Percentiles rank a stretch among this genome's conserved stretches.
Evolutionary conservation across 2,113 vertebrate species (phyloP).

Genomic region (Limnothrissa miodon): DNA sequence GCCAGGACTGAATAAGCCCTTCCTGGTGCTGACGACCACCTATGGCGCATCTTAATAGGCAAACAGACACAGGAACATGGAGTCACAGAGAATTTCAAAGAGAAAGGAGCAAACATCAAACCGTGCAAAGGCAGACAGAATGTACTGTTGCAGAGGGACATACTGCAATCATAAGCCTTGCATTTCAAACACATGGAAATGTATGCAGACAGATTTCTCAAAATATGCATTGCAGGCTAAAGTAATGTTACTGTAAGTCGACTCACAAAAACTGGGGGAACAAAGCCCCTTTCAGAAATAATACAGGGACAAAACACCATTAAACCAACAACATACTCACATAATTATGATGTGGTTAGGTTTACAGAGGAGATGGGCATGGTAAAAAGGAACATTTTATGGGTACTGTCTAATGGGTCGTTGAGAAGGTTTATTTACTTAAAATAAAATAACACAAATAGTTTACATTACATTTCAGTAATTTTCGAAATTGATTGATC

Average conservation of each 20-base stretch:
- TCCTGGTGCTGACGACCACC: not conserved
- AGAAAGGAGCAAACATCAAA: conserved; percentile 34
- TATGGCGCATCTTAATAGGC: conserved; percentile 33
- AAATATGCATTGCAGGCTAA: not conserved
- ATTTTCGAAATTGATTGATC: not conserved
- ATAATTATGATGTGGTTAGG: not conserved
- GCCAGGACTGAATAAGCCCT: not conserved
- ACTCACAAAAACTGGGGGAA: not conserved
- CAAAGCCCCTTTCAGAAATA: conserved; percentile 1
- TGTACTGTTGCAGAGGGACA: conserved; percentile 17
- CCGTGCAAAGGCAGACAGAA: conserved; percentile 21
- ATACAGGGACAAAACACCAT: conserved; percentile 4
- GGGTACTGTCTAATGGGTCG: not conserved
- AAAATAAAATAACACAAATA: not conserved
- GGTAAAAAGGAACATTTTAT: not conserved
- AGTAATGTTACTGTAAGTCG: not conserved
- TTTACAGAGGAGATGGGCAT: not conserved
- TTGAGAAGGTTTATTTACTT: not conserved
- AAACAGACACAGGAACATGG: conserved; percentile 37
- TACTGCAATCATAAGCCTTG: not conserved
- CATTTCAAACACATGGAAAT: not conserved
- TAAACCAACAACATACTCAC: not conserved
- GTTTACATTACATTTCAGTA: not conserved
- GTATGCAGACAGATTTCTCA: not conserved
- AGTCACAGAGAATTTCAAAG: conserved; percentile 43